Conservation (phyloP, 2,113 vertebrate genomes). For the Erinaceus europaeus region DNA sequence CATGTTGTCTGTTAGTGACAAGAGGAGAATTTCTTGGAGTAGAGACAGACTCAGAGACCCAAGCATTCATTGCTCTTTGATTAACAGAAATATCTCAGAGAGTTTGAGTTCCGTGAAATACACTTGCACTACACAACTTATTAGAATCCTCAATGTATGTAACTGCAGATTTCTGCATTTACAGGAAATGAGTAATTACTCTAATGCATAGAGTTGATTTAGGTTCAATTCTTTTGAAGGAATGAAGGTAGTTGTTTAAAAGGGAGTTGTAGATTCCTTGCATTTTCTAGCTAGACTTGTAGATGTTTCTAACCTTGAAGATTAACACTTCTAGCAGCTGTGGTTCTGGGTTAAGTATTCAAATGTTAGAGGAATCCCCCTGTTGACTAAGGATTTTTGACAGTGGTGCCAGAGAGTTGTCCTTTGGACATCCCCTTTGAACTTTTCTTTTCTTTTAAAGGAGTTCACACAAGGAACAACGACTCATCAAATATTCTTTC, state of each 20-base stretch:
- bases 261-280: not conserved
- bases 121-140: not conserved
- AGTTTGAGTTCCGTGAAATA: not conserved
- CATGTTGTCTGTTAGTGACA: not conserved
- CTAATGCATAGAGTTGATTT: not conserved
- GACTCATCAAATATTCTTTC: constrained; percentile 39
- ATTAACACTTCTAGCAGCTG: constrained; percentile 19
- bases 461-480: constrained; percentile 10
- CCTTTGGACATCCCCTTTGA: constrained; percentile 67
- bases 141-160: not conserved
- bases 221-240: not conserved
- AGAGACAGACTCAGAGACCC: not conserved
- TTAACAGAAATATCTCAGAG: constrained; percentile 6
- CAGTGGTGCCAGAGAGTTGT: not conserved
- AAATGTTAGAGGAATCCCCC: constrained; percentile 62
- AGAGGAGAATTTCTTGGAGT: not conserved
- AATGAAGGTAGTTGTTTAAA: not conserved
- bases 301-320: constrained; percentile 13
- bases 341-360: not conserved
- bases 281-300: not conserved
- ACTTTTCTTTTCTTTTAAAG: constrained; percentile 16
- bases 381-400: constrained; percentile 52
- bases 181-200: constrained; percentile 48
- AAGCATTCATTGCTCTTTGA: not conserved
- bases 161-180: not conserved